Conservation (phyloP, 1,140 invertebrate genomes). For the Nautilus pompilius region DNA sequence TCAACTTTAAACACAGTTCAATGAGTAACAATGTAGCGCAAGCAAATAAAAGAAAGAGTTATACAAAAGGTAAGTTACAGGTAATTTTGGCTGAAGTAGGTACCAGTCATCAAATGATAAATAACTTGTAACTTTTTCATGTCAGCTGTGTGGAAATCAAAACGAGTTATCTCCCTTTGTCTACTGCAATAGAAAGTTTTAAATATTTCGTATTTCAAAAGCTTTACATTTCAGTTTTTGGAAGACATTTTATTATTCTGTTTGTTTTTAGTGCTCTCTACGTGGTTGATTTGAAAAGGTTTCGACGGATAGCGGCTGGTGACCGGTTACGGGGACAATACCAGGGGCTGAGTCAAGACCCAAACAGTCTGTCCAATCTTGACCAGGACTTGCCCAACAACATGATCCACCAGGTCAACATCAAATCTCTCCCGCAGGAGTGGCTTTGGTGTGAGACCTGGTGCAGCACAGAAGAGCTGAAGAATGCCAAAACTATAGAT, state of each 20-base stretch:
- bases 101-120: too few species aligned
- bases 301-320: constrained; percentile 95
- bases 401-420: constrained; percentile 99
- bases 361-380: constrained; percentile 93
- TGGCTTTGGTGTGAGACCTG: constrained; percentile 99
- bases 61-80: too few species aligned
- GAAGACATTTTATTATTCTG: too few species aligned
- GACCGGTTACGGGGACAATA: constrained; percentile 76
- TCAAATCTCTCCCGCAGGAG: constrained; percentile 97
- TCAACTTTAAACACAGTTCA: not conserved
- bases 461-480: constrained; percentile 90
- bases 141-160: too few species aligned
- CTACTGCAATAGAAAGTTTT: too few species aligned
- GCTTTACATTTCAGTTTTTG: too few species aligned
- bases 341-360: constrained; percentile 82
- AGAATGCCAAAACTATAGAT: constrained; percentile 96
- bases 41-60: too few species aligned
- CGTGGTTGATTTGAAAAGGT: constrained; percentile 95
- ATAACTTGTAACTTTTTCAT: too few species aligned
- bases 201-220: too few species aligned
- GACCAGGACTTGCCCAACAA: constrained; percentile 92
- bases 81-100: too few species aligned
- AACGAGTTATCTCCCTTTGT: too few species aligned
- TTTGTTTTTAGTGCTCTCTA: constrained; percentile 73
- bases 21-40: too few species aligned